A percentile compares a stretch with the other conserved stretches of the same genome.
Evolutionary conservation across 2,113 vertebrate genomes (phyloP).

Genomic region (Hyaena hyaena): DNA sequence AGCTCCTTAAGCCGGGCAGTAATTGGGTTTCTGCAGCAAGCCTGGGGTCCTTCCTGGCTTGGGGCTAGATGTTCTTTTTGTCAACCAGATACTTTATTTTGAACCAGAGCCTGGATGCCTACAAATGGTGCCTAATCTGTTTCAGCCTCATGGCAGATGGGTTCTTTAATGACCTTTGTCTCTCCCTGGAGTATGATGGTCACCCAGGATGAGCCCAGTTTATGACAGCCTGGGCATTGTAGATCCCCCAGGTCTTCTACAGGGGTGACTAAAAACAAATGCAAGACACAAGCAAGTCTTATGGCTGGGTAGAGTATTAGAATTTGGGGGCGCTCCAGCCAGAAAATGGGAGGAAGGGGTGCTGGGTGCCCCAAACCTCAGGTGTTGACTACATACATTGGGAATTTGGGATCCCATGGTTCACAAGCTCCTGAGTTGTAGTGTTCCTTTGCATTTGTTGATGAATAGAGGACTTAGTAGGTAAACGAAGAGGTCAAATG

Average conservation of each 20-base stretch:
- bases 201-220: not conserved
- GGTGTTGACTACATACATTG: not conserved
- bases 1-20: not conserved
- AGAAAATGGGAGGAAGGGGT: not conserved
- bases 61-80: not conserved
- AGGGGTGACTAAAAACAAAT: fast-evolving
- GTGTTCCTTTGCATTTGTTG: not conserved
- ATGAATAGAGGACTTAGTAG: not conserved
- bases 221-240: not conserved
- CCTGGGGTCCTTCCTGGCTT: not conserved
- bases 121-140: not conserved
- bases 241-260: not conserved
- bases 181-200: not conserved
- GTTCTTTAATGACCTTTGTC: not conserved
- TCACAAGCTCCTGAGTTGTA: not conserved
- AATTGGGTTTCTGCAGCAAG: conserved; percentile 10
- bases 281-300: not conserved
- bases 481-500: not conserved
- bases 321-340: not conserved
- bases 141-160: not conserved
- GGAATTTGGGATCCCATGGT: not conserved
- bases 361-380: not conserved
- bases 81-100: not conserved
- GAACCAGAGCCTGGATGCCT: not conserved
- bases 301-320: not conserved